These are phyloP conservation scores for Cathartes aura DNA, from an alignment of 2,113 vertebrate genomes.

Conservation along the genomic window DNA sequence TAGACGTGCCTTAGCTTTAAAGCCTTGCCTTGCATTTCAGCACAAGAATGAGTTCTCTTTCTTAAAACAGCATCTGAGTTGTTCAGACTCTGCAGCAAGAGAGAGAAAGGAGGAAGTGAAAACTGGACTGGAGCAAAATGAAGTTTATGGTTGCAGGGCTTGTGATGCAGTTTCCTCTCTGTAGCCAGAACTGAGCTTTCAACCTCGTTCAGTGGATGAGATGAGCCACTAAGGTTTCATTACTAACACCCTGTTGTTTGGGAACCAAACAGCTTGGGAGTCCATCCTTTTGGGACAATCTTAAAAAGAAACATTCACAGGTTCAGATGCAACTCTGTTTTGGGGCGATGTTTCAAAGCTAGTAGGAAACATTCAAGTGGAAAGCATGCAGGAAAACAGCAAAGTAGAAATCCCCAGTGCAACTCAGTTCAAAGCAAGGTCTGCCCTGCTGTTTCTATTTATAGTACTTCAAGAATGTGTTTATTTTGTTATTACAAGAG, in stretches of 20 bases:
- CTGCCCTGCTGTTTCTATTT: neutral
- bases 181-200: neutral
- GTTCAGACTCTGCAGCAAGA: neutral
- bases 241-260: neutral
- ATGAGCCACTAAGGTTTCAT: neutral
- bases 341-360: neutral
- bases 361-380: neutral
- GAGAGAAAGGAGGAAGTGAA: neutral
- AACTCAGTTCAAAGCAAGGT: slow-evolving; percentile 14
- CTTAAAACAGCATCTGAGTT: neutral
- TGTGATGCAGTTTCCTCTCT: neutral
- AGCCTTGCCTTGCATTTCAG: neutral
- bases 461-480: neutral
- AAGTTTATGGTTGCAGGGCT: neutral
- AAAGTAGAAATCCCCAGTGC: neutral
- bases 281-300: neutral
- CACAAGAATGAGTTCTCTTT: neutral
- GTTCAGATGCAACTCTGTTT: neutral
- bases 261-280: neutral
- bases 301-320: neutral
- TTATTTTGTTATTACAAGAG: slow-evolving; percentile 6
- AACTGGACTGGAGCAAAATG: neutral
- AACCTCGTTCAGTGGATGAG: neutral
- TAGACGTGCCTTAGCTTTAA: neutral
- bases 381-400: neutral